These are phyloP conservation scores for Drosophila bunnanda DNA, from an alignment of 2,888 invertebrate species.

Conservation along the genomic window DNA sequence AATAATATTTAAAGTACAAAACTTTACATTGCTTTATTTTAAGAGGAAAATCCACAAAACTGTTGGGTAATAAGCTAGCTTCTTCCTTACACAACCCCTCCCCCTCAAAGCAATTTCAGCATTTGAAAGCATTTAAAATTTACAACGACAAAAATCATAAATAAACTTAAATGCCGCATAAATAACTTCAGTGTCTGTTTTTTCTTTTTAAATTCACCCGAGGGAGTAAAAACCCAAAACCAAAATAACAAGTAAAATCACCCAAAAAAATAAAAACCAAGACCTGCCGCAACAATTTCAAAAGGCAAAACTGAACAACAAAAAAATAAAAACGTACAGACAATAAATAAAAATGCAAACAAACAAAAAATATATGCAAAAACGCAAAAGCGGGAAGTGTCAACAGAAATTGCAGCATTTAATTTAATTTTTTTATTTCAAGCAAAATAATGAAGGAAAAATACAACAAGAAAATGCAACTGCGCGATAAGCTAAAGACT, in stretches of 20 bases:
- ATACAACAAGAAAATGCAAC: slow-evolving; percentile 17
- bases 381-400: slow-evolving; percentile 14
- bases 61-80: slow-evolving; percentile 16
- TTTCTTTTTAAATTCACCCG: background rate
- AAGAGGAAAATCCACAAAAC: background rate
- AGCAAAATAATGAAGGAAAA: slow-evolving; percentile 13
- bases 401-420: slow-evolving; percentile 22
- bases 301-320: slow-evolving; percentile 42
- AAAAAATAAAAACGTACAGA: slow-evolving; percentile 13
- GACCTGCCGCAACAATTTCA: slow-evolving; percentile 68
- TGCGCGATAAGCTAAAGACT: slow-evolving; percentile 20
- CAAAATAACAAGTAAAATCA: slow-evolving; percentile 2
- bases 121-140: slow-evolving; percentile 50
- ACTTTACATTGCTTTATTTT: too few species aligned
- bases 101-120: slow-evolving; percentile 24
- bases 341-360: slow-evolving; percentile 40
- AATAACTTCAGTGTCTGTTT: slow-evolving; percentile 40
- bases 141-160: slow-evolving; percentile 53
- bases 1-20: background rate
- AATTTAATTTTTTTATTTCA: slow-evolving; percentile 8
- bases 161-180: slow-evolving; percentile 59
- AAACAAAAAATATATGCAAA: slow-evolving; percentile 20
- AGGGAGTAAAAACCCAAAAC: slow-evolving; percentile 15
- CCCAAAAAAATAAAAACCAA: slow-evolving; percentile 24
- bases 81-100: background rate